Percentiles rank a stretch among this genome's conserved stretches.
phyloP scores from a whole-genome alignment of 2,888 invertebrate genomes.

The Nomada hirtipes region DNA sequence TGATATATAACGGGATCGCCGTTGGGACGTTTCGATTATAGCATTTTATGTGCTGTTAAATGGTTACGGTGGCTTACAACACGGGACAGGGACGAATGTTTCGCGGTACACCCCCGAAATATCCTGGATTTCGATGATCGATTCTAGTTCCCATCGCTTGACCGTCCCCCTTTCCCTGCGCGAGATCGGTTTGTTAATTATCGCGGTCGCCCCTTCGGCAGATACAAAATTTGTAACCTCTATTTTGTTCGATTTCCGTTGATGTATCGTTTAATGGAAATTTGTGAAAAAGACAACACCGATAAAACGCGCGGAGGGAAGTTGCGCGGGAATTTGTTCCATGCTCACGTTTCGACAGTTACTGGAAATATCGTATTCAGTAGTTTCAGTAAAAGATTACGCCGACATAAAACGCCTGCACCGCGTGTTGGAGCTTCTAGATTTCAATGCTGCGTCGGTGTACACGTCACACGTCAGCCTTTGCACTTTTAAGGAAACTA shows the following conservation, averaged over 20 bases:
- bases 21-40: slow-evolving; percentile 55
- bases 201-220: neutral
- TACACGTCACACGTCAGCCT: no score
- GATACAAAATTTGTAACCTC: neutral
- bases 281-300: neutral
- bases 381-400: slow-evolving; percentile 12
- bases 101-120: neutral
- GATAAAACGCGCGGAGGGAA: neutral
- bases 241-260: neutral
- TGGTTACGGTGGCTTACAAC: slow-evolving; percentile 37
- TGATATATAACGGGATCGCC: slow-evolving; percentile 41
- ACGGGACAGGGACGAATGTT: slow-evolving; percentile 7
- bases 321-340: neutral
- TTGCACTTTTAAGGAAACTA: neutral
- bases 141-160: neutral
- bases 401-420: neutral
- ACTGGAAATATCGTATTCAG: slow-evolving; percentile 9
- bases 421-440: neutral
- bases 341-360: neutral
- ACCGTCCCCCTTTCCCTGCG: neutral
- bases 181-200: slow-evolving; percentile 48
- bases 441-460: neutral
- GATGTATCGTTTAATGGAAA: neutral
- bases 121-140: slow-evolving; percentile 8
- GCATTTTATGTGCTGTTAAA: slow-evolving; percentile 52